Base-by-base conservation (phyloP, 2,888 invertebrate species). In the Oscheius sp. region DNA sequence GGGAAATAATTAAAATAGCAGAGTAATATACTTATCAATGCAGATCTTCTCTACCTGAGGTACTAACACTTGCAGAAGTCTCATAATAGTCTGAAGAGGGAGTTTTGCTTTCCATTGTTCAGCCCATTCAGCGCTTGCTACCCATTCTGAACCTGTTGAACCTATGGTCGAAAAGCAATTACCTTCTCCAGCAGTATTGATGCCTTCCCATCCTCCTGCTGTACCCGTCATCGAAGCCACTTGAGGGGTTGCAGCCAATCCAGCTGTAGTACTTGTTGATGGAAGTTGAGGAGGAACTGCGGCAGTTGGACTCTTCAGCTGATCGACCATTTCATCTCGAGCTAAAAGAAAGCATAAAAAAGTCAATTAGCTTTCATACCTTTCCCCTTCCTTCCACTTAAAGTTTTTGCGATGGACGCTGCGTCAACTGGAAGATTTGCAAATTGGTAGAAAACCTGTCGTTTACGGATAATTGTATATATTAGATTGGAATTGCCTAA, bases 41-140 rank as follows among this genome's bases (percentile, higher is more conserved):
- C 98, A 99, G 82, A 98, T 98, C 89, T 98, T 99, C 89, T 99
- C 98, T 24, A 98, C 98, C 89, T 99, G 98, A 63, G 98, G 98
- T 76, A 98, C 98, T 4, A 98, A 90, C 32, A 99, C 97, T 89
- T 99, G 98, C 78, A 98, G 89, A 85, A 98, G 90, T 80, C 98
- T 89, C 97, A 98, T 98, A 82, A 99, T 97, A 64, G 98, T 99
- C 90, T 98, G 98, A 80, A 98, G 89, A 5, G 98, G 98, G 77
- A 98, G 89, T 88, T 97, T 96, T 73, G 92, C 91, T 86, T 98
- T 94, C 98, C 98, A 98, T 1, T 93, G 91, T 80, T 91, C 90
- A 70, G 89, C 95, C 97, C 97, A 98, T 86, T 95, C 94, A 22
- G 93, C 91, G 2, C 92, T 92, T n/a, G 96, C 92, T n/a, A 91